Conservation (phyloP, 2,113 vertebrate species). For the Zootoca vivipara region DNA sequence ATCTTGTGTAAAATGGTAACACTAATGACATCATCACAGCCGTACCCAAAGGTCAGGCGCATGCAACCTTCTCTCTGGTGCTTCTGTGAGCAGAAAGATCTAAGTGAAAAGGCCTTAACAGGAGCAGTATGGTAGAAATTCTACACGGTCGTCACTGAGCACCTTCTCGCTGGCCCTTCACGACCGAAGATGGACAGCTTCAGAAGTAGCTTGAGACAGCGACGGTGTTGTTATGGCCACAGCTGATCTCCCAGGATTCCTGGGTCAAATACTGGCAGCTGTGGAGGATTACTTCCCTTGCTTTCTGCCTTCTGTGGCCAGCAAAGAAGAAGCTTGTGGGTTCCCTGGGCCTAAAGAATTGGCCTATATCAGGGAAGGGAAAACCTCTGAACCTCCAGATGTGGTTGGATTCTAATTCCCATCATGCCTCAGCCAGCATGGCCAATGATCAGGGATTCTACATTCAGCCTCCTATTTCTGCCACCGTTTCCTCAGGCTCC, state of each 20-base stretch:
- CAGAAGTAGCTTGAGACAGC: no score
- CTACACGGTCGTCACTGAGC: background rate
- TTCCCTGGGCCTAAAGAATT: background rate
- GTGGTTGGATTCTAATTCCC: background rate
- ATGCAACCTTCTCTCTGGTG: background rate
- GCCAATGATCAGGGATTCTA: background rate
- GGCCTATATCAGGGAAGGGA: background rate
- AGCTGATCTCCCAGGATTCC: no score
- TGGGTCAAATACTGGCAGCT: no score
- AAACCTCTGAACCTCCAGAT: background rate
- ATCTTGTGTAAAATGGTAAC: conserved; percentile 78
- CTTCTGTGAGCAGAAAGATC: background rate
- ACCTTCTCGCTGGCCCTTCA: background rate
- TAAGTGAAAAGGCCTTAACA: background rate
- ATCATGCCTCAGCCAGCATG: no score
- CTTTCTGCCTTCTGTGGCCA: no score
- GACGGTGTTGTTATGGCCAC: no score
- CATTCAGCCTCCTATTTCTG: background rate
- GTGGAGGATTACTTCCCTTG: no score
- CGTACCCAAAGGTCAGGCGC: conserved; percentile 57
- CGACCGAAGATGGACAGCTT: no score
- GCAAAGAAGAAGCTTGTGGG: no score
- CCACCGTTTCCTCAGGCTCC: background rate
- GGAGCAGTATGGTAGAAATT: background rate
- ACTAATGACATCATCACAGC: conserved; percentile 72